Evolutionary conservation across 1,140 invertebrate species (phyloP).

Genomic region (Megalopta genalis): DNA sequence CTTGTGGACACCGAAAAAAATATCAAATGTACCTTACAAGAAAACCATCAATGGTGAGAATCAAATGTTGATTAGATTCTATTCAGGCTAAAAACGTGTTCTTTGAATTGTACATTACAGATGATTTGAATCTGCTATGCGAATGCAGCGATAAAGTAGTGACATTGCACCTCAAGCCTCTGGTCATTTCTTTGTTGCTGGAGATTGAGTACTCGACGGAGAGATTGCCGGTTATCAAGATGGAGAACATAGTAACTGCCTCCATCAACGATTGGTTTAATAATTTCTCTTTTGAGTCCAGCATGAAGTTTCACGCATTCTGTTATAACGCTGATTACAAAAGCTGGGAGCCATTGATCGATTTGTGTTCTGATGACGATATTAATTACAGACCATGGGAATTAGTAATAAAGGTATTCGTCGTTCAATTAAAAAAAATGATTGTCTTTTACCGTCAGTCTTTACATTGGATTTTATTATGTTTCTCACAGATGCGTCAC

Average conservation of each 20-base stretch:
- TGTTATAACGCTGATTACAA: slow-evolving; percentile 88
- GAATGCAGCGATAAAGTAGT: slow-evolving; percentile 52
- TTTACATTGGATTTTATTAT: background rate
- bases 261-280: slow-evolving; percentile 70
- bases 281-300: slow-evolving; percentile 70
- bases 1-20: slow-evolving; percentile 88
- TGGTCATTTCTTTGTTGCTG: slow-evolving; percentile 66
- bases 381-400: slow-evolving; percentile 87
- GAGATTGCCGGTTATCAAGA: slow-evolving; percentile 70
- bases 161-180: slow-evolving; percentile 69
- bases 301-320: slow-evolving; percentile 84
- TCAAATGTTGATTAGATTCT: background rate
- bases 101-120: slow-evolving; percentile 17
- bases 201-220: slow-evolving; percentile 74
- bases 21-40: slow-evolving; percentile 74
- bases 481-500: slow-evolving; percentile 77
- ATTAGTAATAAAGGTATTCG: slow-evolving; percentile 83
- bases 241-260: slow-evolving; percentile 64
- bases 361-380: slow-evolving; percentile 85
- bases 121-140: slow-evolving; percentile 18
- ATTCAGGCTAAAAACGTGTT: background rate
- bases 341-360: slow-evolving; percentile 90
- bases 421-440: no score
- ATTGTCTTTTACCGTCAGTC: no score
- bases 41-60: slow-evolving; percentile 61